Conservation (phyloP, 2,888 invertebrate genomes). For the Sthenelais limicola region DNA sequence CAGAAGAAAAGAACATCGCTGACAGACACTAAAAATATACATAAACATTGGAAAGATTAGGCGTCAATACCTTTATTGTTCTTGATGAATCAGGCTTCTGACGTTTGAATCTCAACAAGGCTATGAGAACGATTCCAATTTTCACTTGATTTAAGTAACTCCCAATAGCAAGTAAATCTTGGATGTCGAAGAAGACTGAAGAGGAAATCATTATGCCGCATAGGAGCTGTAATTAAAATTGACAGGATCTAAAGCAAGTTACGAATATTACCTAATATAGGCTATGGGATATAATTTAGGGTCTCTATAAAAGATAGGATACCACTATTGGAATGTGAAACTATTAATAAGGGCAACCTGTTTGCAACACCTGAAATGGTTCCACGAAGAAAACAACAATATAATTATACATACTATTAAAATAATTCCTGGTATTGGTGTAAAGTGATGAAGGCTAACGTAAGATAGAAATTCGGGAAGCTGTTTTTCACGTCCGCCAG, state of each 20-base stretch:
- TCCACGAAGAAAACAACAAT: too few relatives aligned
- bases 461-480: constrained; percentile 31
- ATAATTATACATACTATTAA: constrained; percentile 39
- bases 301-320: too few relatives aligned
- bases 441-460: constrained; percentile 38
- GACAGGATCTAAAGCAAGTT: too few relatives aligned
- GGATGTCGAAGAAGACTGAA: constrained; percentile 36
- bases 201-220: constrained; percentile 23
- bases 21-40: constrained; percentile 15
- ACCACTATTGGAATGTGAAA: too few relatives aligned
- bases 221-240: constrained; percentile 23
- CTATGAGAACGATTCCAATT: constrained; percentile 16
- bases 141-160: constrained; percentile 32
- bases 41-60: not conserved
- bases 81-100: constrained; percentile 9
- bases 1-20: constrained; percentile 36
- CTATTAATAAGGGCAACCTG: too few relatives aligned
- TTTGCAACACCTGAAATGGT: too few relatives aligned
- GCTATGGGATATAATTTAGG: too few relatives aligned
- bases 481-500: constrained; percentile 34
- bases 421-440: constrained; percentile 37
- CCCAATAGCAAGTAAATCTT: constrained; percentile 27
- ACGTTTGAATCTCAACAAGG: constrained; percentile 13
- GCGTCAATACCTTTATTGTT: constrained; percentile 25
- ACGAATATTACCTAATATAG: too few relatives aligned